These are phyloP conservation scores for Chamaetylas fuelleborni DNA, from an alignment of 2,113 vertebrate genomes.

Conservation along the genomic window DNA sequence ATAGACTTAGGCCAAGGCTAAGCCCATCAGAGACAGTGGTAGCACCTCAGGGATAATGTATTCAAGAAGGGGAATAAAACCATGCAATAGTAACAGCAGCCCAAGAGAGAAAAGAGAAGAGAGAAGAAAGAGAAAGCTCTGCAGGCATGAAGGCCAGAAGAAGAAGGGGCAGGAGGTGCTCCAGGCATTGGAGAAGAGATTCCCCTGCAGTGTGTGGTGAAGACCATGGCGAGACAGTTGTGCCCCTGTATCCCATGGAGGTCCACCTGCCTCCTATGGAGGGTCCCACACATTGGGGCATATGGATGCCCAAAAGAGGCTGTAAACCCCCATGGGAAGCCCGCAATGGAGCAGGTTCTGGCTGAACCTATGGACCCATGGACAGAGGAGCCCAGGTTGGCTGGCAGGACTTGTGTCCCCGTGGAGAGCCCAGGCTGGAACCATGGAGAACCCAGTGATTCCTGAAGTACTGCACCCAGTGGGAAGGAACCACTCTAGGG, in stretches of 20 bases:
- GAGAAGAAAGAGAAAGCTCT: background rate
- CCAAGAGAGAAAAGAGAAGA: background rate
- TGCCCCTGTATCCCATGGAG: background rate
- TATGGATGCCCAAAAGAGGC: background rate
- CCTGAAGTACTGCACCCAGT: background rate
- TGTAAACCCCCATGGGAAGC: background rate
- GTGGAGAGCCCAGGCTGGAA: background rate
- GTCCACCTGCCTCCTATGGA: background rate
- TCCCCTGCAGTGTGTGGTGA: rapidly evolving
- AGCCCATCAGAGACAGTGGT: background rate
- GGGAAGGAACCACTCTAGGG: background rate
- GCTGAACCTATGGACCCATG: background rate
- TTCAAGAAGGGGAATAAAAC: background rate
- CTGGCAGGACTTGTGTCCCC: background rate
- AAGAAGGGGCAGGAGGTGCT: background rate
- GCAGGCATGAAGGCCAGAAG: background rate
- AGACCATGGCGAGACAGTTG: background rate
- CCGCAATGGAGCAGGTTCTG: background rate
- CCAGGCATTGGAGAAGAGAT: background rate
- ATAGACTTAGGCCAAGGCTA: rapidly evolving
- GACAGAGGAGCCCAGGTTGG: background rate
- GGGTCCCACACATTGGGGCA: rapidly evolving
- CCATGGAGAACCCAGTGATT: background rate
- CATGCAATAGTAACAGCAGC: background rate
- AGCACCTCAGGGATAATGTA: rapidly evolving